phyloP scores from a whole-genome alignment of 2,113 vertebrate genomes.

The Copsychus sechellarum region DNA sequence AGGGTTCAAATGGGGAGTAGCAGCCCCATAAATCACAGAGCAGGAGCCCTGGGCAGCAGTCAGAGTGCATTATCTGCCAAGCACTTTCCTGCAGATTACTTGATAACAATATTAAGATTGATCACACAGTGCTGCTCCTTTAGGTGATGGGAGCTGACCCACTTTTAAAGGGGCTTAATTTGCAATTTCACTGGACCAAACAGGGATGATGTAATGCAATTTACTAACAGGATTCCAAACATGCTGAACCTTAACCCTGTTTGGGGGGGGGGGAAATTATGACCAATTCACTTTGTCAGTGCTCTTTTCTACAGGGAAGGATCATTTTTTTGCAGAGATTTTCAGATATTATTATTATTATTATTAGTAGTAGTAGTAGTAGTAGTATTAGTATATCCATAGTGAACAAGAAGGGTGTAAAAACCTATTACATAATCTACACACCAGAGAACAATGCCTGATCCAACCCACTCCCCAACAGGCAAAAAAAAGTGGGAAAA shows the following conservation, averaged over 20 bases:
- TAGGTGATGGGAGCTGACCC: conserved; percentile 20
- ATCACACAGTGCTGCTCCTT: conserved; percentile 15
- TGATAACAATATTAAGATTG: conserved; percentile 42
- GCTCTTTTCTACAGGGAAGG: neutral
- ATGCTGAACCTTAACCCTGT: neutral
- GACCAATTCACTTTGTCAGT: neutral
- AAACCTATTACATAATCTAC: neutral
- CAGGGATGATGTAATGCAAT: neutral
- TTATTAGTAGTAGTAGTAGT: neutral
- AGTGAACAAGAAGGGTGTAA: neutral
- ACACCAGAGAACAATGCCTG: neutral
- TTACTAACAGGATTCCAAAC: conserved; percentile 21
- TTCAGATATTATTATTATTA: neutral
- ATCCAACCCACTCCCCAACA: neutral
- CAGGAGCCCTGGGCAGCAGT: neutral
- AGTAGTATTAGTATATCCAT: neutral
- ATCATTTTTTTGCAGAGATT: neutral
- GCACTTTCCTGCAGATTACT: conserved; percentile 27
- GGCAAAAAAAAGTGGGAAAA: neutral
- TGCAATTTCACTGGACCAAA: conserved; percentile 34
- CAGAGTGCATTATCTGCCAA: conserved; percentile 17
- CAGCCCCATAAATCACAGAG: conserved; percentile 36
- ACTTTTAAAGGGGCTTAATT: conserved; percentile 54
- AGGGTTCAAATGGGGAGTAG: neutral
- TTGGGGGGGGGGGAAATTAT: neutral